Evolutionary conservation across 2,113 vertebrate genomes (phyloP).

Genomic region (Thryonomys swinderianus): DNA sequence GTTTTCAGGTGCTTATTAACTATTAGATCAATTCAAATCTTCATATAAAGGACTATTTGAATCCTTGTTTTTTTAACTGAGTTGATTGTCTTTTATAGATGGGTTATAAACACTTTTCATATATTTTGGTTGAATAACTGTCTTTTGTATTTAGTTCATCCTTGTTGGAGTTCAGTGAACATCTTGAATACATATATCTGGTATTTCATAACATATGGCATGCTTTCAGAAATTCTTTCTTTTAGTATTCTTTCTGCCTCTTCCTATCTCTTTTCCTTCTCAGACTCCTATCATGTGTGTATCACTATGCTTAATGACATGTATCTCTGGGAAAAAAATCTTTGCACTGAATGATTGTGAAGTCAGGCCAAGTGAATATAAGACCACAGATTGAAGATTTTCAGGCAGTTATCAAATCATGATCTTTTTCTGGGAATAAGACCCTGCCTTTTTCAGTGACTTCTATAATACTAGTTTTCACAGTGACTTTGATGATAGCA

Average conservation of each 20-base stretch:
- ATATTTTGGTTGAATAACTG: constrained; percentile 1
- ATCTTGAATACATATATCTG: not conserved
- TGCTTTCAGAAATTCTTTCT: not conserved
- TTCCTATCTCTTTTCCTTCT: not conserved
- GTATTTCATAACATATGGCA: not conserved
- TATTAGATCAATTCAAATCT: not conserved
- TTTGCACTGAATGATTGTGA: not conserved
- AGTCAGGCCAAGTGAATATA: not conserved
- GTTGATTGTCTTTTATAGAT: not conserved
- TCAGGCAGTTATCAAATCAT: not conserved
- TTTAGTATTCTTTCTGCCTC: not conserved
- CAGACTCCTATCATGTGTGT: not conserved
- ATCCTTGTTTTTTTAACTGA: constrained; percentile 12
- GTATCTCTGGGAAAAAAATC: not conserved
- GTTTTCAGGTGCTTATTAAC: not conserved
- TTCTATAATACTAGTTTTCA: not conserved
- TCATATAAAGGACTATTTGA: not conserved
- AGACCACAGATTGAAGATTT: not conserved
- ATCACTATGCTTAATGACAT: not conserved
- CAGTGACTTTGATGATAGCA: not conserved
- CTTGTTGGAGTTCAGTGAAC: constrained; percentile 10
- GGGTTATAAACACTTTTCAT: not conserved
- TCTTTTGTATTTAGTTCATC: not conserved
- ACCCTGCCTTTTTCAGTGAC: not conserved
- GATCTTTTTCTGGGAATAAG: not conserved